A percentile compares a stretch with the other conserved stretches of the same genome.
Evolutionary conservation across 2,797 vertebrate genomes (phyloP).

Genomic region (Schizopygopsis pylzovi): DNA sequence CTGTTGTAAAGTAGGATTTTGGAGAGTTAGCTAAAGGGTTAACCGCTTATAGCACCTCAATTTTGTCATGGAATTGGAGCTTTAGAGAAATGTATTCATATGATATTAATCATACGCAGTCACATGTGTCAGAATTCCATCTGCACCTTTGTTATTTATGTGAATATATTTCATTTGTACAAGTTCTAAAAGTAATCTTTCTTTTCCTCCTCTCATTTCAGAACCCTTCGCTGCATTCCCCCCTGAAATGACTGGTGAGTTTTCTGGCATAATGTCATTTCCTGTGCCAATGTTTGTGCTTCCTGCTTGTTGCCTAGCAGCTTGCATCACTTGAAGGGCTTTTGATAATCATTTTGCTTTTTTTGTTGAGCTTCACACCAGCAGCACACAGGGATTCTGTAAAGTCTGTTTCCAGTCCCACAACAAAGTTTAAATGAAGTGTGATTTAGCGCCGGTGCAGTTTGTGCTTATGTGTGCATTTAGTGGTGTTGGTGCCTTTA

Average conservation of each 20-base stretch:
- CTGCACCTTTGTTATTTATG: slow-evolving; percentile 29
- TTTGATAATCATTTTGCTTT: slow-evolving; percentile 48
- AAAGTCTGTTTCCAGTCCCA: slow-evolving; percentile 4
- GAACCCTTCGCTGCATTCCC: slow-evolving; percentile 92
- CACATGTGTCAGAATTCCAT: slow-evolving; percentile 6
- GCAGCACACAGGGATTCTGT: slow-evolving; percentile 12
- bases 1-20: not conserved
- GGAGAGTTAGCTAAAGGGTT: not conserved
- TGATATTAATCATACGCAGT: slow-evolving; percentile 20
- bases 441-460: slow-evolving; percentile 13
- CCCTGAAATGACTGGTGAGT: slow-evolving; percentile 87
- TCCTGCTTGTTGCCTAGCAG: slow-evolving; percentile 75
- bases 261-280: slow-evolving; percentile 65
- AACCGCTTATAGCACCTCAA: not conserved
- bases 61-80: not conserved
- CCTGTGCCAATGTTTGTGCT: slow-evolving; percentile 74
- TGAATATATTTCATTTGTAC: slow-evolving; percentile 1
- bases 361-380: slow-evolving; percentile 46
- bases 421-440: slow-evolving; percentile 19
- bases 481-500: slow-evolving; percentile 10
- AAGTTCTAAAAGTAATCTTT: slow-evolving; percentile 26
- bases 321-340: slow-evolving; percentile 63
- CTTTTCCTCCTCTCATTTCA: slow-evolving; percentile 67
- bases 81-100: not conserved
- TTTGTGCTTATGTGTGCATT: slow-evolving; percentile 27